Evolutionary conservation across 1,140 invertebrate species (phyloP), one percentile per base, ranked within the genome.

Genomic region (Sycobia sp.): DNA sequence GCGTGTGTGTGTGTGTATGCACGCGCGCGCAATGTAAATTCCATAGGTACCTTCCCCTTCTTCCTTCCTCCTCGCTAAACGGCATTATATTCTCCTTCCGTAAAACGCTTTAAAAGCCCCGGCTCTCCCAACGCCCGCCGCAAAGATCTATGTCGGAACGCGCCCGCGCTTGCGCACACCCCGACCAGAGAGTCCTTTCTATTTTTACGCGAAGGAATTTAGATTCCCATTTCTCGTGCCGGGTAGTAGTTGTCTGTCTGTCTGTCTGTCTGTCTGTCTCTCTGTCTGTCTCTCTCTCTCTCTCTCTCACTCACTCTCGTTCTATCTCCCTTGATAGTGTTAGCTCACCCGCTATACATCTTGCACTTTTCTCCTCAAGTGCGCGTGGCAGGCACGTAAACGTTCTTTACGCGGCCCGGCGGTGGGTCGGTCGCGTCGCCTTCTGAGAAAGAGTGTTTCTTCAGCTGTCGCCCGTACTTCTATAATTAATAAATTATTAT

Each of bases 151-250:
- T 50, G 44, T 38, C 46, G 56, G 39, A 59, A 36, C 16, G 18
- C 25, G 29, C 29, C 23, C 11, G 36, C 22, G 5, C 27, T 10
- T 22, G 20, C 13, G 23, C 3, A 29, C 14, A n/a, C n/a, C n/a
- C n/a, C n/a, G n/a, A n/a, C n/a, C n/a, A n/a, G n/a, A 55, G 32
- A 47, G 44, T 50, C 55, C 43, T 38, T 27, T 29, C 58, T 60
- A 60, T 51, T 60, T 60, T 60, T 51, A 51, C 47, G 47, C 47
- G n/a, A 60, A 51, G 51, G 41, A 50, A 60, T 60, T 50, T 60
- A 51, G 36, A 60, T 51, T 41, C 36, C 36, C 36, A 60, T 60
- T 60, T 60, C 29, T 25, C 46, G 34, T 51, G 46, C 27, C 51
- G 46, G 8, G n/a, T n/a, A n/a, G n/a, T n/a, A n/a, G n/a, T n/a